phyloP scores from a whole-genome alignment of 2,888 invertebrate species.

The Eupithecia inturbata region DNA sequence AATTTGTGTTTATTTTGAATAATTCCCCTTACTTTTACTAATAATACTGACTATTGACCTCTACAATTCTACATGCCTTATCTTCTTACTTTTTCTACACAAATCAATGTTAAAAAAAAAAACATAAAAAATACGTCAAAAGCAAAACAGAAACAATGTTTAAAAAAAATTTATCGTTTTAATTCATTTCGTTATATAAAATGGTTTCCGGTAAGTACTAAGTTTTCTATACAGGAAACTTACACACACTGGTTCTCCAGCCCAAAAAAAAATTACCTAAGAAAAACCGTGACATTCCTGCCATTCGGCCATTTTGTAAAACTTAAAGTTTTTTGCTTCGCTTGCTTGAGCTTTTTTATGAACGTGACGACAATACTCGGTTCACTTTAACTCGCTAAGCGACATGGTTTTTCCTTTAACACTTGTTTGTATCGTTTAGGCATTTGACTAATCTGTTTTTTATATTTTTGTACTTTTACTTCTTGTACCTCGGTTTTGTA shows the following conservation, averaged over 20 bases:
- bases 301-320: constrained; percentile 44
- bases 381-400: constrained; percentile 70
- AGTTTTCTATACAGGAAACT: neutral
- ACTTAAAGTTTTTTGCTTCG: constrained; percentile 61
- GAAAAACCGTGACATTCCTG: constrained; percentile 58
- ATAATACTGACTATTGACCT: constrained; percentile 8
- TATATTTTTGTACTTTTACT: constrained; percentile 43
- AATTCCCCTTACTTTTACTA: neutral
- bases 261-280: neutral
- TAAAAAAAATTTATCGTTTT: neutral
- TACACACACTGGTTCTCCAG: neutral
- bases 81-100: too few species aligned
- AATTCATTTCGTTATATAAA: neutral
- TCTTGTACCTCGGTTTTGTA: constrained; percentile 47
- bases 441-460: constrained; percentile 73
- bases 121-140: neutral
- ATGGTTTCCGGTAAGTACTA: neutral
- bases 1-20: constrained; percentile 4
- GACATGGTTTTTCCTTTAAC: constrained; percentile 79
- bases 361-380: constrained; percentile 52
- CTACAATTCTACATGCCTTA: neutral
- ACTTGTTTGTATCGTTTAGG: constrained; percentile 80
- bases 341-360: constrained; percentile 80
- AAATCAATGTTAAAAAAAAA: too few species aligned
- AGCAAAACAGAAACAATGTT: neutral